Conservation (phyloP, 2,888 invertebrate species). For the Hedychridium roseum region DNA sequence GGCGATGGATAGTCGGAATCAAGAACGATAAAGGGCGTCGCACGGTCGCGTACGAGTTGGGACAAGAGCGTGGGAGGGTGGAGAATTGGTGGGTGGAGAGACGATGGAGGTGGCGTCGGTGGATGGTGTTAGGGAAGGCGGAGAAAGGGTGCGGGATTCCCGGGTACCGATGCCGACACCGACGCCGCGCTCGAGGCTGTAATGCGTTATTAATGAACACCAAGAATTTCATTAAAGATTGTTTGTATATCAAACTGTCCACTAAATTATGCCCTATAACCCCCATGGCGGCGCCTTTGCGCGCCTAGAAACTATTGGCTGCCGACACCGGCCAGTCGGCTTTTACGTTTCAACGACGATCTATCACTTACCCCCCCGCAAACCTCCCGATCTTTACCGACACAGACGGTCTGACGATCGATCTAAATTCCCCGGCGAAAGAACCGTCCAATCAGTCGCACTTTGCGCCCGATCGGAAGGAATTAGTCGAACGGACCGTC, state of each 20-base stretch:
- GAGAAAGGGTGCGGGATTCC: slow-evolving; percentile 32
- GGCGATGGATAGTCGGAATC: slow-evolving; percentile 18
- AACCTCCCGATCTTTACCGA: background rate
- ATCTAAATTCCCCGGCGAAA: background rate
- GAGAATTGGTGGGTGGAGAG: background rate
- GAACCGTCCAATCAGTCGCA: background rate
- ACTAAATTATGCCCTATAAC: slow-evolving; percentile 67
- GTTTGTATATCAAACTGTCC: slow-evolving; percentile 72
- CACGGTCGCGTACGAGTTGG: slow-evolving; percentile 18
- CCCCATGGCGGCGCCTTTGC: slow-evolving; percentile 56
- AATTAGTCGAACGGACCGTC: slow-evolving; percentile 7
- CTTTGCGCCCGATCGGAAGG: background rate
- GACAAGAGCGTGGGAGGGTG: slow-evolving; percentile 13
- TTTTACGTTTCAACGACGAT: too few relatives aligned
- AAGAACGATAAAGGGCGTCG: slow-evolving; percentile 33
- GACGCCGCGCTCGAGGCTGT: slow-evolving; percentile 56
- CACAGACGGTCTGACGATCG: background rate
- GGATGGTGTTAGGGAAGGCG: background rate
- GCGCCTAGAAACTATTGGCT: slow-evolving; percentile 59
- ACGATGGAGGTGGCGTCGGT: background rate
- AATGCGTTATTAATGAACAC: slow-evolving; percentile 75
- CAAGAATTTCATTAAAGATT: slow-evolving; percentile 74
- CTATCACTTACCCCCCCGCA: slow-evolving; percentile 7
- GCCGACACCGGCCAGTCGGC: slow-evolving; percentile 19
- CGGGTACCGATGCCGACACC: slow-evolving; percentile 43